A percentile compares a stretch with the other conserved stretches of the same genome.
These are phyloP conservation scores for Pteropus alecto DNA, from an alignment of 2,113 vertebrate species.

Conservation along the genomic window DNA sequence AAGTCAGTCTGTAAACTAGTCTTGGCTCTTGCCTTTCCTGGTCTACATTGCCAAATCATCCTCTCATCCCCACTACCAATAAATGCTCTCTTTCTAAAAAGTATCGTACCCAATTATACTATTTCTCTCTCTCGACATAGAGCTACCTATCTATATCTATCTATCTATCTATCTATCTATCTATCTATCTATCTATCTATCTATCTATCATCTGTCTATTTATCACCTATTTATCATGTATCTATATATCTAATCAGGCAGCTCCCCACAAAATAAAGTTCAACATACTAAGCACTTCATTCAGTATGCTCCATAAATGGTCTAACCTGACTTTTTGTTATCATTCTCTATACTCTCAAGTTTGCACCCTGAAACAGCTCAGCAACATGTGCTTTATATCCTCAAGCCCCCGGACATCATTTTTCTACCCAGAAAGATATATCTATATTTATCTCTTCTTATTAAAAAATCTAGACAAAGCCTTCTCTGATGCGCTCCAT, in stretches of 20 bases:
- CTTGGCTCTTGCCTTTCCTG: neutral
- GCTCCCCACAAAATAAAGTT: neutral
- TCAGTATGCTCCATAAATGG: neutral
- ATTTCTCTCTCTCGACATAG: no score
- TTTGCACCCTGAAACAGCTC: neutral
- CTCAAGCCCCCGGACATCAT: neutral
- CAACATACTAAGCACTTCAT: neutral
- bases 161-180: no score
- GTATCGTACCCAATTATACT: neutral
- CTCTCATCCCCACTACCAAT: neutral
- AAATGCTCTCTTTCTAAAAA: neutral
- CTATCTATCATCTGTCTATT: no score
- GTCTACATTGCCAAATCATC: fast-evolving
- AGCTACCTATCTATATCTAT: no score
- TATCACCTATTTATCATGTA: neutral
- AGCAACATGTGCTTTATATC: neutral
- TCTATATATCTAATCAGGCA: neutral
- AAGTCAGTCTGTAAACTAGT: neutral
- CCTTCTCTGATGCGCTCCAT: neutral
- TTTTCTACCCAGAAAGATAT: neutral
- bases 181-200: no score
- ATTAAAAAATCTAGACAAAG: neutral
- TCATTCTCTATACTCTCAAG: neutral
- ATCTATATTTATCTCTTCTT: neutral
- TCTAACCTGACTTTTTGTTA: neutral